phyloP scores from a whole-genome alignment of 2,888 invertebrate species.

The Chrysina gloriosa region DNA sequence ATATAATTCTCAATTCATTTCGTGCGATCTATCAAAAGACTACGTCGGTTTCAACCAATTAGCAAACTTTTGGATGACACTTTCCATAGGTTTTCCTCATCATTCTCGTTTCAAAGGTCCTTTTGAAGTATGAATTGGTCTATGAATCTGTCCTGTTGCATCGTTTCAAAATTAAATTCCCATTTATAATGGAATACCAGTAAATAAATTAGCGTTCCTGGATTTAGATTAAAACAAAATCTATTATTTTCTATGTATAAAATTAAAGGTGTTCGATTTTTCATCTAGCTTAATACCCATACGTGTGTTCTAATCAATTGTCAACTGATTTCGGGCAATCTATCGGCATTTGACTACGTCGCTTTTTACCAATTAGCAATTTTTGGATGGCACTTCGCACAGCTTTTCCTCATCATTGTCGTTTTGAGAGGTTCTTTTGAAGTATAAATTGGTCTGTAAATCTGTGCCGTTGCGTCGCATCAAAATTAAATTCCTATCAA shows the following conservation, averaged over 20 bases:
- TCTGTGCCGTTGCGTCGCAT: background rate
- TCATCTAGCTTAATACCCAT: no score
- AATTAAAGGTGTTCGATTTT: no score
- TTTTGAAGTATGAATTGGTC: background rate
- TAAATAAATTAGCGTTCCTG: background rate
- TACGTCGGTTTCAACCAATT: no score
- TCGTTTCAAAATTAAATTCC: background rate
- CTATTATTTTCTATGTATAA: no score
- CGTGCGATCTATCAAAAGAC: no score
- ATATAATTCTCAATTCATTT: no score
- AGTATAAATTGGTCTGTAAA: background rate
- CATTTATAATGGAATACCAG: background rate
- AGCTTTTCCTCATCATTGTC: background rate
- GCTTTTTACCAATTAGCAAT: background rate
- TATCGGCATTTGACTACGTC: no score
- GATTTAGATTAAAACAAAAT: no score
- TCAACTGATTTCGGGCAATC: no score
- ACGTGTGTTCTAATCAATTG: no score
- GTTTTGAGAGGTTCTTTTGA: background rate
- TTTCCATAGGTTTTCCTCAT: background rate
- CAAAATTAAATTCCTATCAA: background rate
- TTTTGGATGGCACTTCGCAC: background rate
- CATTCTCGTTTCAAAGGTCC: background rate
- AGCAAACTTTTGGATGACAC: background rate
- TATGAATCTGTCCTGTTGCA: background rate